A percentile compares a stretch with the other conserved stretches of the same genome.
These are phyloP conservation scores for Pachypanchax playfairii DNA, from an alignment of 2,113 vertebrate genomes.

Conservation along the genomic window DNA sequence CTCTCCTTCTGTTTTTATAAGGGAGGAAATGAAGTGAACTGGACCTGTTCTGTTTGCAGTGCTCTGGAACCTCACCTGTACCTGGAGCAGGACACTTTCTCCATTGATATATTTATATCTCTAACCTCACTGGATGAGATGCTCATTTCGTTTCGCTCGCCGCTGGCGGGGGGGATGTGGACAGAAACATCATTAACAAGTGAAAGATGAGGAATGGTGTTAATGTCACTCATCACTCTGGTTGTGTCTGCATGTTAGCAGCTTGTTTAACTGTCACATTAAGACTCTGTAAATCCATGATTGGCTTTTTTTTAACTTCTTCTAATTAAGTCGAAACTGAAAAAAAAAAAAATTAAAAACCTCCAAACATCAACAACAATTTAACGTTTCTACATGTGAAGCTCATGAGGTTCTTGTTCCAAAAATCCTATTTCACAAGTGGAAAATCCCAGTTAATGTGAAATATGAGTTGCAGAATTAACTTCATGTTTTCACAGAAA, in stretches of 20 bases:
- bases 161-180: conserved; percentile 18
- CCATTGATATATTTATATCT: too few relatives aligned
- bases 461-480: too few relatives aligned
- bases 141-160: conserved; percentile 56
- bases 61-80: conserved; percentile 61
- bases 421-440: too few relatives aligned
- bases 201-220: conserved; percentile 8
- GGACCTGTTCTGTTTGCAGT: conserved; percentile 62
- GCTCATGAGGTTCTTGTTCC: too few relatives aligned
- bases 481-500: too few relatives aligned
- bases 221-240: conserved; percentile 20
- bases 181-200: conserved; percentile 32
- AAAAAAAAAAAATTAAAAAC: too few relatives aligned
- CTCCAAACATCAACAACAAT: too few relatives aligned
- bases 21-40: conserved; percentile 55
- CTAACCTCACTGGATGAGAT: too few relatives aligned
- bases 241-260: conserved; percentile 12
- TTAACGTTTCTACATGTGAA: too few relatives aligned
- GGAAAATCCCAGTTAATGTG: too few relatives aligned
- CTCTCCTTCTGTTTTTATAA: conserved; percentile 20
- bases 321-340: too few relatives aligned
- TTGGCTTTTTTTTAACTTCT: too few relatives aligned
- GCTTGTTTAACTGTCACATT: conserved; percentile 5
- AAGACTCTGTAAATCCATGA: background rate
- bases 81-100: conserved; percentile 57